Base-by-base conservation (phyloP, 2,113 vertebrate genomes). In the Phyllostomus discolor region DNA sequence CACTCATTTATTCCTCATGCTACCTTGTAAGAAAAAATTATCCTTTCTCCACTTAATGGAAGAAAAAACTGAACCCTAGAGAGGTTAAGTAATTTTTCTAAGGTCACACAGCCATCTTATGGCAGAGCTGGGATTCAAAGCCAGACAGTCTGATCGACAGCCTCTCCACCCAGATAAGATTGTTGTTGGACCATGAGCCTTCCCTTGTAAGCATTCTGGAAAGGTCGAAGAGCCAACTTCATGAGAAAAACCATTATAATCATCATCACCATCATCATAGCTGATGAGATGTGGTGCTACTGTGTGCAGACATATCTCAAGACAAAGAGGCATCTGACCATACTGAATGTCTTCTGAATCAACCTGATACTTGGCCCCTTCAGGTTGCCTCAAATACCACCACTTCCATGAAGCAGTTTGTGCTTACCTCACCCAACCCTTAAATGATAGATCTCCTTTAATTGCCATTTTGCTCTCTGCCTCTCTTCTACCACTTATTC, bases 401-500 rank as follows among this genome's bases (percentile, higher is more conserved):
- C 41, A 2, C n/a, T 59, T 73, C 70, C 33, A 10, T 0, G 70
- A 81, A 90, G 52, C 88, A 76, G 52, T 46, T 52, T 83, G 67
- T 86, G 79, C 22, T 69, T 28, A 43, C 57, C 31, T 80, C 72
- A 16, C 38, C 43, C 75, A 38, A 0, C 69, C 72, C 19, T 50
- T 28, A 4, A 50, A 95, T 38, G 57, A 48, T 20, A 43, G 50
- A 10, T 67, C 88, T 92, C 35, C 48, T 96, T 91, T 79, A 72
- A 64, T 73, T 73, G 95, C 93, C 48, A n/a, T 70, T 90, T 94
- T 59, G 57, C 88, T 93, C 90, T 86, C 35, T 84, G 75, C 35
- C 62, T 95, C 62, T 88, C 81, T 59, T n/a, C 64, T 88, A 90
- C 92, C 38, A 62, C 62, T 96, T 93, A 84, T 76, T 76, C 92